A percentile compares a stretch with the other conserved stretches of the same genome.
These are phyloP conservation scores for Acromyrmex echinatior DNA, from an alignment of 1,140 invertebrate species.

Conservation along the genomic window DNA sequence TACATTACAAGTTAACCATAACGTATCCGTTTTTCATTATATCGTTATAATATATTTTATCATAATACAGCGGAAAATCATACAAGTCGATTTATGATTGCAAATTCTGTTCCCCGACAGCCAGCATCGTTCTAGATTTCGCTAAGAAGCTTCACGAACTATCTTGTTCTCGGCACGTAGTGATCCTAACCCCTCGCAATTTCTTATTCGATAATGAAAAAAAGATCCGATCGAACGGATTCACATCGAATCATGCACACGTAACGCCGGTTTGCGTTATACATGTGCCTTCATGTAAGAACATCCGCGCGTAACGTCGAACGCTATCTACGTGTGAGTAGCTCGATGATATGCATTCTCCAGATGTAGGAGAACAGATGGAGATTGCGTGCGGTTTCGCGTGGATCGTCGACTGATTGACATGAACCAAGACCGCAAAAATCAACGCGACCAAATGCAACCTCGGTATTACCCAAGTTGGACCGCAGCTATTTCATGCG, in stretches of 20 bases:
- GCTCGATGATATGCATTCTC: constrained; percentile 42
- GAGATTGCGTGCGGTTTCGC: constrained; percentile 75
- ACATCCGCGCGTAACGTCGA: constrained; percentile 23
- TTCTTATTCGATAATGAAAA: constrained; percentile 62
- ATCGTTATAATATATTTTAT: background rate
- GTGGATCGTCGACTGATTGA: constrained; percentile 74
- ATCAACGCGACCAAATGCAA: constrained; percentile 71
- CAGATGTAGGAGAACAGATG: constrained; percentile 67
- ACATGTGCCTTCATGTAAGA: constrained; percentile 1
- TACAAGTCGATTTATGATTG: constrained; percentile 25
- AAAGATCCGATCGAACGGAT: constrained; percentile 55
- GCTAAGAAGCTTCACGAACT: constrained; percentile 21
- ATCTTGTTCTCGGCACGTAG: constrained; percentile 64
- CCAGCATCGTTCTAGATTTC: background rate
- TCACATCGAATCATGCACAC: constrained; percentile 62
- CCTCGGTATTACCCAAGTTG: constrained; percentile 41
- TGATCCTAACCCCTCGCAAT: constrained; percentile 63
- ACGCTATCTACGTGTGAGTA: constrained; percentile 28
- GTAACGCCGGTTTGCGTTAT: constrained; percentile 56
- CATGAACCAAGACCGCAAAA: constrained; percentile 74
- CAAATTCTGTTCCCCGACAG: background rate
- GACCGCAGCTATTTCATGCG: constrained; percentile 68
- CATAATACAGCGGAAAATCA: background rate
- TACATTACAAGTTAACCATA: background rate
- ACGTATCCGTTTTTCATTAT: background rate